Conservation (phyloP, 2,113 vertebrate genomes). For the Anarhynchus alexandrinus region DNA sequence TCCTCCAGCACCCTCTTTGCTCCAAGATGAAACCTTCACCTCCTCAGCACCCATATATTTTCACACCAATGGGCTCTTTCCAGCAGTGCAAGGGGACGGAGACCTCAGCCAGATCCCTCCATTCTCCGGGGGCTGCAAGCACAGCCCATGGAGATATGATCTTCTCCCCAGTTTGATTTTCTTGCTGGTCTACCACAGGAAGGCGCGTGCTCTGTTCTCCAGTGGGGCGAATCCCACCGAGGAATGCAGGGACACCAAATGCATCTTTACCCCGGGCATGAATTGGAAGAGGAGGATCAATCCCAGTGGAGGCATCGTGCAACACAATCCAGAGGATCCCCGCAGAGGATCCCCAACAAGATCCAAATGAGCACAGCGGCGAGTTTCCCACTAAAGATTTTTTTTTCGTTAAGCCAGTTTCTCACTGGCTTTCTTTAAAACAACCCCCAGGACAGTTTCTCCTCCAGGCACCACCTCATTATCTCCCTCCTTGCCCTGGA, state of each 20-base stretch:
- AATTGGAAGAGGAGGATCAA: background rate
- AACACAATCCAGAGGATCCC: background rate
- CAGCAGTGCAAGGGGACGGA: background rate
- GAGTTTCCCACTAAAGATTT: background rate
- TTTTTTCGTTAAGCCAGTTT: background rate
- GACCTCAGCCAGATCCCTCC: accelerated
- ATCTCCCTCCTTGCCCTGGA: background rate
- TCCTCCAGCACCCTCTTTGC: background rate
- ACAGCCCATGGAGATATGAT: accelerated
- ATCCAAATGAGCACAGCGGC: background rate
- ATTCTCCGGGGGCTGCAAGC: background rate
- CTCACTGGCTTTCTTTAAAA: background rate
- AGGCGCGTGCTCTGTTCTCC: background rate
- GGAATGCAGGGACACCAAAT: background rate
- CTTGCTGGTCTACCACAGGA: background rate
- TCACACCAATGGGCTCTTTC: background rate
- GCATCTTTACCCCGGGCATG: accelerated
- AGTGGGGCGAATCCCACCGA: accelerated
- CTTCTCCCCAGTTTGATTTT: background rate
- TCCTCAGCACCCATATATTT: background rate
- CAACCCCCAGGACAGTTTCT: background rate
- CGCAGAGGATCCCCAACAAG: background rate
- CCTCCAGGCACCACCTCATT: background rate
- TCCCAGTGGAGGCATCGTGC: background rate
- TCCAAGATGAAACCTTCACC: background rate